These are phyloP conservation scores for Tipula helvola DNA, from an alignment of 2,888 invertebrate species.

Conservation along the genomic window DNA sequence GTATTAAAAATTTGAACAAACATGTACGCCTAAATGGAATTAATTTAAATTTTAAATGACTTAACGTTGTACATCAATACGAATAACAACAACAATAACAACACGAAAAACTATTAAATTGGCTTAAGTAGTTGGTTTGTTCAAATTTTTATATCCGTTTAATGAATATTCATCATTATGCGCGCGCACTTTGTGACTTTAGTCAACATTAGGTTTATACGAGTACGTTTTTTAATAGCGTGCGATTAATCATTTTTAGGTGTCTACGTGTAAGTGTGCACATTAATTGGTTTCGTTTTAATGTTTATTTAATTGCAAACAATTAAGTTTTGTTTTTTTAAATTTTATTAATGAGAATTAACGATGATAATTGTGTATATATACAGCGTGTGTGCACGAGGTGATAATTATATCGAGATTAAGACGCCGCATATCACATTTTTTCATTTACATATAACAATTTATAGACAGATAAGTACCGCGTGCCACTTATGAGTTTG, in stretches of 20 bases:
- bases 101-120: background rate
- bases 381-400: background rate
- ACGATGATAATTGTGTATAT: background rate
- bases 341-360: background rate
- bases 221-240: background rate
- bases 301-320: background rate
- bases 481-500: no score
- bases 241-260: background rate
- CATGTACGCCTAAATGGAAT: background rate
- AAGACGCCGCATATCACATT: background rate
- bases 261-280: background rate
- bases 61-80: no score
- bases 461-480: no score
- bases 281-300: background rate
- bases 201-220: background rate
- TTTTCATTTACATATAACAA: background rate
- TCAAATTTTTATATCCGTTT: no score
- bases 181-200: no score
- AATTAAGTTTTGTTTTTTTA: background rate
- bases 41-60: background rate
- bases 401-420: background rate
- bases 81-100: background rate
- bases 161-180: background rate
- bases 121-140: no score
- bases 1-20: background rate